Conservation (phyloP, 2,113 vertebrate genomes). For the Oryzias celebensis region DNA sequence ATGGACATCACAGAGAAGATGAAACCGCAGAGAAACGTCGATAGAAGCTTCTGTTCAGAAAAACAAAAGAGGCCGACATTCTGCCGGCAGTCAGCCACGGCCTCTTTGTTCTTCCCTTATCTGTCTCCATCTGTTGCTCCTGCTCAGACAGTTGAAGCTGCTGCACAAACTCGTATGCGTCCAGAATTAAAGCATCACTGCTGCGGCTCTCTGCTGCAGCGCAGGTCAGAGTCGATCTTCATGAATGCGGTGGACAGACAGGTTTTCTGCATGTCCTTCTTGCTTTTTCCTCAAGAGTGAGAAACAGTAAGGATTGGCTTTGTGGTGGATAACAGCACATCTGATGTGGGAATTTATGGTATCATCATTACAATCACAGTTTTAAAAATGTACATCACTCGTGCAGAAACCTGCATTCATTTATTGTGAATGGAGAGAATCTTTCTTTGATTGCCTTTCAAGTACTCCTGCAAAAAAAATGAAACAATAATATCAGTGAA, state of each 20-base stretch:
- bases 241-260: constrained; percentile 37
- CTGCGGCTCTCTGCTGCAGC: constrained; percentile 15
- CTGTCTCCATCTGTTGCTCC: neutral
- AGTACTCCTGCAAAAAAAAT: too few species aligned
- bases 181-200: constrained; percentile 35
- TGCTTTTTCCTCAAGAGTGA: too few species aligned
- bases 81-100: constrained; percentile 36
- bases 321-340: neutral
- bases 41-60: constrained; percentile 37
- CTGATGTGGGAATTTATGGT: neutral
- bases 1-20: constrained; percentile 11
- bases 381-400: too few species aligned
- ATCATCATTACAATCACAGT: neutral
- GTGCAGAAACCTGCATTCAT: too few species aligned
- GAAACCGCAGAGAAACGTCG: constrained; percentile 18
- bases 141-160: constrained; percentile 22
- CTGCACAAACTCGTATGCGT: constrained; percentile 21
- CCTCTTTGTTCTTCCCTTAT: constrained; percentile 3
- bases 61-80: constrained; percentile 17
- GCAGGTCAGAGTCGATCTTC: constrained; percentile 41
- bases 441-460: too few species aligned
- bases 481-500: too few species aligned
- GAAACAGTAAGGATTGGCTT: too few species aligned
- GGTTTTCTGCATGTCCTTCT: constrained; percentile 10
- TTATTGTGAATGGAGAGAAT: too few species aligned